These are phyloP conservation scores for Cosmorhoe ocellata DNA, from an alignment of 2,888 invertebrate genomes.

Conservation along the genomic window DNA sequence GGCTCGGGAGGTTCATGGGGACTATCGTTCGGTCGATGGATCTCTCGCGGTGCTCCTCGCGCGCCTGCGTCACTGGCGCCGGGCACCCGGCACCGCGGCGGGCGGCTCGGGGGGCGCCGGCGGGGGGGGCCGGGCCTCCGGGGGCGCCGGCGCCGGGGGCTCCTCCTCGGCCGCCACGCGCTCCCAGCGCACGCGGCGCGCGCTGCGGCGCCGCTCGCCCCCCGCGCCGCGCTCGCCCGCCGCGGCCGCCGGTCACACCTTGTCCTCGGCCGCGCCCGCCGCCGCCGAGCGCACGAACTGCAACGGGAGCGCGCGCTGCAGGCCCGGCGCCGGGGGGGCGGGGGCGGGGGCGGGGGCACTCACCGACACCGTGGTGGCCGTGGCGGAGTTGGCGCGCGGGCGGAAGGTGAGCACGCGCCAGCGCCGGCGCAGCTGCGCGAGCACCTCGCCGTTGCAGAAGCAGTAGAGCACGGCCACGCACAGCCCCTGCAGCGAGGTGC, in stretches of 20 bases:
- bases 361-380: slow-evolving; percentile 94
- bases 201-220: slow-evolving; percentile 37
- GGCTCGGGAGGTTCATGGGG: too few species aligned
- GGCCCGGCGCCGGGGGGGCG: slow-evolving; percentile 1
- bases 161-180: slow-evolving; percentile 72
- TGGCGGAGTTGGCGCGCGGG: slow-evolving; percentile 91
- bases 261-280: slow-evolving; percentile 87
- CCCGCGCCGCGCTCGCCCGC: slow-evolving; percentile 27
- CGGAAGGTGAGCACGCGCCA: slow-evolving; percentile 92
- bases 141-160: slow-evolving; percentile 56
- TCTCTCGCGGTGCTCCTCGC: too few species aligned
- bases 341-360: slow-evolving; percentile 60
- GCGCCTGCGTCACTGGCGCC: too few species aligned
- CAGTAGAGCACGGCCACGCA: slow-evolving; percentile 96
- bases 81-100: background rate
- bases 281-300: slow-evolving; percentile 91
- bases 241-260: slow-evolving; percentile 88
- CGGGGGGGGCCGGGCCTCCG: slow-evolving; percentile 50
- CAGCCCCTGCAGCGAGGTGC: slow-evolving; percentile 95
- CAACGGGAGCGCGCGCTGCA: slow-evolving; percentile 46
- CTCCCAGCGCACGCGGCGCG: slow-evolving; percentile 72
- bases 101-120: slow-evolving; percentile 17
- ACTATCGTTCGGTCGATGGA: too few species aligned
- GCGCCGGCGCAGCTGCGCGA: slow-evolving; percentile 91
- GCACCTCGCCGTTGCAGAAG: slow-evolving; percentile 97